Evolutionary conservation across 2,113 vertebrate species (phyloP), one percentile per base, ranked within the genome.

Genomic region (Silurus glanis): DNA sequence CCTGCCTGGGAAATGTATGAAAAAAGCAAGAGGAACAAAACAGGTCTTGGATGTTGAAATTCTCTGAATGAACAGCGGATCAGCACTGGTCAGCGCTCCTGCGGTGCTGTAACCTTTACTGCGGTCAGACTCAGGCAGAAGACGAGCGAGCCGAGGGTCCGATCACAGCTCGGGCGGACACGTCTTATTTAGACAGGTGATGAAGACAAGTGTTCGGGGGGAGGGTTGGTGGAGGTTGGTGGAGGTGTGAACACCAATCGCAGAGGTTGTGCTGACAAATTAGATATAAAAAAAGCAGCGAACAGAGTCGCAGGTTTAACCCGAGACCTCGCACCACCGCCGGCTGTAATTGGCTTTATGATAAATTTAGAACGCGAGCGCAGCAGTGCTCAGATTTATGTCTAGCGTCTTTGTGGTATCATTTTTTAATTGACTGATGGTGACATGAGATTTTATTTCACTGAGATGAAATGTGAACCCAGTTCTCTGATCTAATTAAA

Each of bases 51-150:
- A 45, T 80, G 84, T 58, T 69, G 71, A 87, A 85, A 85, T 59
- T 71, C 64, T 80, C 58, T 13, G 49, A 81, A 72, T 81, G 53
- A 59, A 47, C 28, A 28, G 49, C 49, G 19, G 74, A 89, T 76
- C 88, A 85, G 83, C 80, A 9, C 7, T 49, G 69, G 82, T 80
- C n/a, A 47, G 47, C 49, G 51, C 80, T 89, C 88, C 86, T 74
- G 74, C 28, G 23, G 84, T 55, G 69, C 58, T 14, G 6, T 89
- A 86, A 85, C 88, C 86, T 89, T 89, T 87, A 71, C 28, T 49
- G 16, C 67, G 14, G 58, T 85, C 59, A 59, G 72, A 78, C 8
- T 6, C 45, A 51, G 74, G 23, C 14, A 14, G 55, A 61, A 23
- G 25, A 53, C 16, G 59, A 87, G 72, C 69, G 62, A 71, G 59